phyloP scores from a whole-genome alignment of 2,888 invertebrate species.

The Drosophila meridiana region DNA sequence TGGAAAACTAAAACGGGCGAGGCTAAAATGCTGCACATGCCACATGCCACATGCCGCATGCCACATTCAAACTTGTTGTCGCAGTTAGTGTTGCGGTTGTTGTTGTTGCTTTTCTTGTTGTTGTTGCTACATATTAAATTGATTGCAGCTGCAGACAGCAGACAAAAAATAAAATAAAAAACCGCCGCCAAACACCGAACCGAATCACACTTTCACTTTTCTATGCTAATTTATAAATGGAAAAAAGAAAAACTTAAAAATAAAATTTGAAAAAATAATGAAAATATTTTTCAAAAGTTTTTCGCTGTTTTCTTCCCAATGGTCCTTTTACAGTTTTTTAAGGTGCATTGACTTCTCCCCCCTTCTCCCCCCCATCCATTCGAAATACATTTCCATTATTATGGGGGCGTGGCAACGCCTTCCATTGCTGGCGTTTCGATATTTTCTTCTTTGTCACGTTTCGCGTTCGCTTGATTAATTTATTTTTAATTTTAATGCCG shows the following conservation, averaged over 20 bases:
- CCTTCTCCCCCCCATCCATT: slow-evolving; percentile 17
- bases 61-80: slow-evolving; percentile 42
- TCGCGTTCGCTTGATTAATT: slow-evolving; percentile 59
- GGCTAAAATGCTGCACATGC: slow-evolving; percentile 63
- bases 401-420: neutral
- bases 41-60: slow-evolving; percentile 48
- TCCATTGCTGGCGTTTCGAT: slow-evolving; percentile 1
- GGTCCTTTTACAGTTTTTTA: slow-evolving; percentile 52
- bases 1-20: slow-evolving; percentile 42
- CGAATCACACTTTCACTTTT: slow-evolving; percentile 69
- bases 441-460: slow-evolving; percentile 42
- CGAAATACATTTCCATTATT: slow-evolving; percentile 41
- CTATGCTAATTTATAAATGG: slow-evolving; percentile 66
- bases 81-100: slow-evolving; percentile 36
- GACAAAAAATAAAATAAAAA: slow-evolving; percentile 8
- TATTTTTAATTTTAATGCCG: slow-evolving; percentile 65
- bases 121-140: slow-evolving; percentile 65
- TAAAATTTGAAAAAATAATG: slow-evolving; percentile 22
- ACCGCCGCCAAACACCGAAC: slow-evolving; percentile 40
- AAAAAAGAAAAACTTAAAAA: slow-evolving; percentile 25
- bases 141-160: slow-evolving; percentile 71
- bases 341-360: slow-evolving; percentile 50
- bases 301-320: slow-evolving; percentile 45
- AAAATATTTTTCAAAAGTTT: slow-evolving; percentile 16
- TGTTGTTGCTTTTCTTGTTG: slow-evolving; percentile 29